A percentile compares a stretch with the other conserved stretches of the same genome.
Conservation (phyloP, 2,888 invertebrate species). For the Aspidiotus rigidus region DNA sequence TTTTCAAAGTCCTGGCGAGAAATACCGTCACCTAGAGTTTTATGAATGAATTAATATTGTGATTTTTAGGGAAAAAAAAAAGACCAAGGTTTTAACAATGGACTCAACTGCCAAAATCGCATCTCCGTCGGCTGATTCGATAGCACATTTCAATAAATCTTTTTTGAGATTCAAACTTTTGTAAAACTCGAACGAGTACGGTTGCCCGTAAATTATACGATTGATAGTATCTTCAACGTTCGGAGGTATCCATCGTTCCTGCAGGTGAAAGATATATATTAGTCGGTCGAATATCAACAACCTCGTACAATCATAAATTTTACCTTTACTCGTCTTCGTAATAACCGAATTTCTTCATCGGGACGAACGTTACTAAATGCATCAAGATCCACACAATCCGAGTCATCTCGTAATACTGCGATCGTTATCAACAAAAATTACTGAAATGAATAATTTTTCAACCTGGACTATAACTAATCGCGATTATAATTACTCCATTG, state of each 20-base stretch:
- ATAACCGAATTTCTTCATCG: conserved; percentile 23
- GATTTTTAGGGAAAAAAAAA: conserved; percentile 10
- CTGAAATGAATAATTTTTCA: not conserved
- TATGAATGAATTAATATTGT: conserved; percentile 29
- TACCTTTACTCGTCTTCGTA: conserved; percentile 25
- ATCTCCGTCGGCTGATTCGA: conserved; percentile 66
- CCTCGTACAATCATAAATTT: not conserved
- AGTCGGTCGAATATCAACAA: not conserved
- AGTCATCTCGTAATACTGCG: conserved; percentile 16
- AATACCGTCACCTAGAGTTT: conserved; percentile 58
- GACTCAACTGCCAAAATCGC: conserved; percentile 55
- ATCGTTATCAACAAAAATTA: not conserved
- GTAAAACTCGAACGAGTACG: conserved; percentile 49
- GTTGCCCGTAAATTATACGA: conserved; percentile 48
- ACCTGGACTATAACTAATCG: not conserved
- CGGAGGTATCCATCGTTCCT: conserved; percentile 40
- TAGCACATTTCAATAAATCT: conserved; percentile 59
- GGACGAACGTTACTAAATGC: conserved; percentile 2
- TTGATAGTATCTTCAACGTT: conserved; percentile 47
- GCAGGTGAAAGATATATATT: conserved; percentile 5
- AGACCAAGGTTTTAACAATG: not conserved
- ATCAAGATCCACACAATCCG: conserved; percentile 8
- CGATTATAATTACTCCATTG: conserved; percentile 18
- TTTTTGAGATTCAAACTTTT: conserved; percentile 54
- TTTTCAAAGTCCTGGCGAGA: conserved; percentile 62